A percentile compares a stretch with the other conserved stretches of the same genome.
Conservation (phyloP, 2,797 vertebrate genomes). For the Rhynchonycteris naso region DNA sequence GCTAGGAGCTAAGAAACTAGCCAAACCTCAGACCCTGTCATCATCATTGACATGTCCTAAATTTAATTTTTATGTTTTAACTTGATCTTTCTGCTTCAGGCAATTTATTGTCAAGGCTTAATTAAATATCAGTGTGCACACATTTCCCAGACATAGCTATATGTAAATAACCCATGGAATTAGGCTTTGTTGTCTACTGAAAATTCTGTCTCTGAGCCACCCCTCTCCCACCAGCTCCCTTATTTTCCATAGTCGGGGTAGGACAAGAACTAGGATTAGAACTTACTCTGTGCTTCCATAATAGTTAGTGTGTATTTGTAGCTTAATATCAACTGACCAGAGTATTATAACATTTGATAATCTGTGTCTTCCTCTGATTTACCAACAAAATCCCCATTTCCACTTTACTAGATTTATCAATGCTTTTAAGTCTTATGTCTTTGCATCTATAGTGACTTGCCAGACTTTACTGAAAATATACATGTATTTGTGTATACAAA, state of each 20-base stretch:
- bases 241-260: accelerated
- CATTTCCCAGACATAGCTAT: not conserved
- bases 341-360: not conserved
- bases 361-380: not conserved
- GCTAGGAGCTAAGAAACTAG: not conserved
- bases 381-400: not conserved
- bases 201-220: not conserved
- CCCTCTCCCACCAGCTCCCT: not conserved
- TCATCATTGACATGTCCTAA: not conserved
- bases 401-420: not conserved
- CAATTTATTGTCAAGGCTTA: not conserved
- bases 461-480: not conserved
- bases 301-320: not conserved
- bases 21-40: not conserved
- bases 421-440: not conserved
- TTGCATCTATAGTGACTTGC: not conserved
- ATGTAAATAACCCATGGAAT: not conserved
- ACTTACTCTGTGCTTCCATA: not conserved
- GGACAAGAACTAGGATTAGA: not conserved
- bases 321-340: not conserved
- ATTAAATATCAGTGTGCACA: not conserved
- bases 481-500: not conserved
- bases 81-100: not conserved
- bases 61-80: not conserved
- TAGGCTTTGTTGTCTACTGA: accelerated